Evolutionary conservation across 2,113 vertebrate species (phyloP).

Genomic region (Cardinalis cardinalis): DNA sequence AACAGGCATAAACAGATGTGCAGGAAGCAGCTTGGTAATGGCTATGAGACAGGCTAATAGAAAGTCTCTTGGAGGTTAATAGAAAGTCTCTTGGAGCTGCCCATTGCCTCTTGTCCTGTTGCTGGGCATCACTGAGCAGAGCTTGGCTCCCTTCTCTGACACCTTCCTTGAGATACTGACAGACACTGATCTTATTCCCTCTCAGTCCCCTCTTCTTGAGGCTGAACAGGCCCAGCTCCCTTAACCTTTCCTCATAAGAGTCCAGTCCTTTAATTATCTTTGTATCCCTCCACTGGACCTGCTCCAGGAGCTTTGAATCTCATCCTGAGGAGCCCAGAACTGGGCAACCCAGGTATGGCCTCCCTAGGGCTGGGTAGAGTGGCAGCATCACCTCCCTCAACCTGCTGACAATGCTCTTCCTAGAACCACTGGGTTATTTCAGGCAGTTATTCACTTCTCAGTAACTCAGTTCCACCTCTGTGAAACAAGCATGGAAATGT

Average conservation of each 20-base stretch:
- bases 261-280: not conserved
- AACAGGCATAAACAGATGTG: not conserved
- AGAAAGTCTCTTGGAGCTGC: not conserved
- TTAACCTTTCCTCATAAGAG: not conserved
- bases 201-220: not conserved
- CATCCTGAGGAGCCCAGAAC: not conserved
- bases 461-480: not conserved
- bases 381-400: not conserved
- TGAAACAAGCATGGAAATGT: not conserved
- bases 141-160: not conserved
- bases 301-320: not conserved
- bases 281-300: not conserved
- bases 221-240: not conserved
- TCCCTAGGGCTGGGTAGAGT: not conserved
- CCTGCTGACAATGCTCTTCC: not conserved
- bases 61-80: not conserved
- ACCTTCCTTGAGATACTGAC: not conserved
- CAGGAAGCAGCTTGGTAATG: not conserved
- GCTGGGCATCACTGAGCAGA: rapidly evolving
- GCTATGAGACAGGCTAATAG: not conserved
- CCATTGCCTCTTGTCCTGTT: not conserved
- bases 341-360: too few species aligned
- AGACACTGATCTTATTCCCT: not conserved
- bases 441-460: not conserved
- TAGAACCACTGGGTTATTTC: not conserved